A percentile compares a stretch with the other conserved stretches of the same genome.
Evolutionary conservation across 2,888 invertebrate genomes (phyloP).

Genomic region (Odontothrips loti): DNA sequence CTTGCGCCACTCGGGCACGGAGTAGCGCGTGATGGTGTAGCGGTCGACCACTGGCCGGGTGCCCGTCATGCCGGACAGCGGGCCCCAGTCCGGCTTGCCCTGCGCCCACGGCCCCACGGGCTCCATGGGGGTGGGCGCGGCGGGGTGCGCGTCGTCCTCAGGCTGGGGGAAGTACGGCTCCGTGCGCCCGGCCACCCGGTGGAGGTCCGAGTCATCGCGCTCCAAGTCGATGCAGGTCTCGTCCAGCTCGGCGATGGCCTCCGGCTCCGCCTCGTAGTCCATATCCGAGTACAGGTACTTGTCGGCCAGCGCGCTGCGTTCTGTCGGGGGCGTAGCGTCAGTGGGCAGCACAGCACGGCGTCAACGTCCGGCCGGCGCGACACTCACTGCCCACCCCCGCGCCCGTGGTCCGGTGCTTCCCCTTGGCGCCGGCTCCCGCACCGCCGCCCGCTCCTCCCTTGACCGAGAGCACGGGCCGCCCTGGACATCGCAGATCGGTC

Average conservation of each 20-base stretch:
- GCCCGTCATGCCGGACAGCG: constrained; percentile 64
- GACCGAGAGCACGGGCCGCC: neutral
- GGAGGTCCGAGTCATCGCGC: constrained; percentile 4
- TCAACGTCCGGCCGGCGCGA: neutral
- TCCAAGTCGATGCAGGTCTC: neutral
- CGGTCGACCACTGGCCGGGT: constrained; percentile 70
- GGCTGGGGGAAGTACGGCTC: constrained; percentile 1
- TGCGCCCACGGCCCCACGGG: constrained; percentile 61
- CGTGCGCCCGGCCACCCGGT: neutral
- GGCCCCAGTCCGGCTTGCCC: constrained; percentile 69
- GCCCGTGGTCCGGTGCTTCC: neutral
- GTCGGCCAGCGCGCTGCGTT: neutral
- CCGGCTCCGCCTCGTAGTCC: neutral
- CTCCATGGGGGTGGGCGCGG: constrained; percentile 36
- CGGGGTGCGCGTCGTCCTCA: constrained; percentile 6
- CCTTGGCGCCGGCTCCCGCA: neutral
- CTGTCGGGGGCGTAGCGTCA: neutral
- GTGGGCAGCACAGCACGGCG: neutral
- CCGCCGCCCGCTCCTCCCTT: neutral
- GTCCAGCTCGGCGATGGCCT: neutral
- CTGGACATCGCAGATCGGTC: neutral
- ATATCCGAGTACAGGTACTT: constrained; percentile 10
- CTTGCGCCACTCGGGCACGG: constrained; percentile 67
- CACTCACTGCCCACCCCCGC: neutral
- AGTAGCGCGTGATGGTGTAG: constrained; percentile 68